Evolutionary conservation across 2,888 invertebrate genomes (phyloP), one percentile per base, ranked within the genome.

Genomic region (Notodromas monacha): DNA sequence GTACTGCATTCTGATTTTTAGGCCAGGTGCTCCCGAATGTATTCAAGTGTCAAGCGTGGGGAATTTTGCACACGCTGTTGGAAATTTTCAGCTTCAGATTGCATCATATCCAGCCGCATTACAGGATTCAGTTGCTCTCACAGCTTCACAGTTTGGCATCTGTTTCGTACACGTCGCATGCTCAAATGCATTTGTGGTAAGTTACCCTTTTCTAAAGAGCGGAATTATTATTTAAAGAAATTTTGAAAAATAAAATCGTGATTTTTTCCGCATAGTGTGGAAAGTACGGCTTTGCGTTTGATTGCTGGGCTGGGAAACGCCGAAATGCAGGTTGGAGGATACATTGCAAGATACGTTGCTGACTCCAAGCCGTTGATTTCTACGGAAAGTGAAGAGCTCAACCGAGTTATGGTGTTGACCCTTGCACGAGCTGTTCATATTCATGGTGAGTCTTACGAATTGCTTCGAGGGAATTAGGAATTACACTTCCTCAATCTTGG

Each of bases 51-150:
- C 76, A 81, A 41, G 77, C 79, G 1, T 81, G 81, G 81, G 77
- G 77, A 13, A 84, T 79, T 32, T 55, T 89, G n/a, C 81, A 86
- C 46, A 84, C 81, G 1, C 52, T 89, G 21, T 49, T 89, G 42
- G 86, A 89, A 50, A 86, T 89, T 84, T 84, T 86, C 48, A 79
- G 77, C 35, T 84, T 84, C 47, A 60, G 89, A 28, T 66, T 89
- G 50, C 84, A 86, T 48, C 86, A 89, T 48, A 81, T 86, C 38
- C 84, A 81, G 42, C 79, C 84, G 0, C 81, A 84, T 51, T 89
- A 86, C 49, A 58, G 84, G 31, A 74, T 86, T 6, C 84, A 86
- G 41, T 54, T 89, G 29, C 54, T 89, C 4, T 74, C 77, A 3
- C 73, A 84, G 49, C 62, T 86, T 34, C 81, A 86, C 49, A 74